These are phyloP conservation scores for Myioborus miniatus DNA, from an alignment of 2,797 vertebrate species.

Conservation along the genomic window DNA sequence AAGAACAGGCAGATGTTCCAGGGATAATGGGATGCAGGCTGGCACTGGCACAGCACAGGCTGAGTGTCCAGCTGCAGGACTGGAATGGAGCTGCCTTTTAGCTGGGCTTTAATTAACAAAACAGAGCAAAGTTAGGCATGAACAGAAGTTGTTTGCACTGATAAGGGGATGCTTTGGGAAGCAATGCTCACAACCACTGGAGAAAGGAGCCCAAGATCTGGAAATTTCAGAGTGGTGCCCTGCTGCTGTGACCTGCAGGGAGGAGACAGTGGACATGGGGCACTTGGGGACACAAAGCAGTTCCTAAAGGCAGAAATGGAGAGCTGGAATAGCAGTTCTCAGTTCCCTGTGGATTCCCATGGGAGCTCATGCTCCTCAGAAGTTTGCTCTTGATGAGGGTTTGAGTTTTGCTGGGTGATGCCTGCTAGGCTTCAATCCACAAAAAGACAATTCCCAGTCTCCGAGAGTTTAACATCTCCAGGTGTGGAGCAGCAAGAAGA, in stretches of 20 bases:
- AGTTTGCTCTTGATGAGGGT: neutral
- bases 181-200: neutral
- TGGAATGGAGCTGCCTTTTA: neutral
- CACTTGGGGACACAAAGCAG: neutral
- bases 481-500: accelerated
- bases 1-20: neutral
- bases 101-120: neutral
- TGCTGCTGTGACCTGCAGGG: neutral
- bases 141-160: neutral
- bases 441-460: neutral
- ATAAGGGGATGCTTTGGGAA: neutral
- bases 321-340: neutral
- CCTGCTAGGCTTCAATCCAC: neutral
- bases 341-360: neutral
- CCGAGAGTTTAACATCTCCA: neutral
- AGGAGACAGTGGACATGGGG: neutral
- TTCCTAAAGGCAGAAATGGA: neutral
- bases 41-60: neutral
- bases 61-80: too few species aligned
- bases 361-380: neutral
- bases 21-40: neutral
- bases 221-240: neutral
- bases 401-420: neutral
- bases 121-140: neutral
- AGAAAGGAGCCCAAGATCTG: neutral